Conservation (phyloP, 1,140 invertebrate species). For the Ooceraea biroi region DNA sequence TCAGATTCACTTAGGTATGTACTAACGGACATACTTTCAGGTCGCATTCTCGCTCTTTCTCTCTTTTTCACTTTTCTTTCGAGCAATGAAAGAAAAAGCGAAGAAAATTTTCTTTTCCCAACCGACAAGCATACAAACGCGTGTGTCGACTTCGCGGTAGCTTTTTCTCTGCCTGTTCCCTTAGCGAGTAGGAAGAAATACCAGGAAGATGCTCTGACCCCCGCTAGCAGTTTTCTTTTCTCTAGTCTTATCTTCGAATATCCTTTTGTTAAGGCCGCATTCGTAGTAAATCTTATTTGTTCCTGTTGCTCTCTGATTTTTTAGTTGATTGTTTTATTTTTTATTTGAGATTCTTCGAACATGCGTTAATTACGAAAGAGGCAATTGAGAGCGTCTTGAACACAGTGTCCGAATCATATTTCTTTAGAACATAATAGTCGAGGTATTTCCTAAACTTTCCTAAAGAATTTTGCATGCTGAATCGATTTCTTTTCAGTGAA, state of each 20-base stretch:
- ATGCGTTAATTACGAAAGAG: neutral
- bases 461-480: neutral
- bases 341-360: neutral
- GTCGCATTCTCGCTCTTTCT: constrained; percentile 7
- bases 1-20: constrained; percentile 20
- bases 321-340: constrained; percentile 28
- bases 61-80: neutral
- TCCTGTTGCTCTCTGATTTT: constrained; percentile 6
- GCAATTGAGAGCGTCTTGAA: constrained; percentile 7
- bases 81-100: constrained; percentile 6
- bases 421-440: neutral
- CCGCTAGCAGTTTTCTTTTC: neutral
- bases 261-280: constrained; percentile 9
- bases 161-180: constrained; percentile 13
- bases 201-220: neutral
- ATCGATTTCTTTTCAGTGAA: constrained; percentile 18
- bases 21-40: neutral
- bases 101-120: constrained; percentile 29
- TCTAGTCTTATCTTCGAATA: constrained; percentile 12
- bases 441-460: constrained; percentile 3
- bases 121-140: neutral
- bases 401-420: constrained; percentile 1
- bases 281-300: constrained; percentile 19
- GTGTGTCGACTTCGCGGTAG: neutral
- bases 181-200: neutral